Evolutionary conservation across 2,113 vertebrate species (phyloP).

Genomic region (Pardalotus punctatus): DNA sequence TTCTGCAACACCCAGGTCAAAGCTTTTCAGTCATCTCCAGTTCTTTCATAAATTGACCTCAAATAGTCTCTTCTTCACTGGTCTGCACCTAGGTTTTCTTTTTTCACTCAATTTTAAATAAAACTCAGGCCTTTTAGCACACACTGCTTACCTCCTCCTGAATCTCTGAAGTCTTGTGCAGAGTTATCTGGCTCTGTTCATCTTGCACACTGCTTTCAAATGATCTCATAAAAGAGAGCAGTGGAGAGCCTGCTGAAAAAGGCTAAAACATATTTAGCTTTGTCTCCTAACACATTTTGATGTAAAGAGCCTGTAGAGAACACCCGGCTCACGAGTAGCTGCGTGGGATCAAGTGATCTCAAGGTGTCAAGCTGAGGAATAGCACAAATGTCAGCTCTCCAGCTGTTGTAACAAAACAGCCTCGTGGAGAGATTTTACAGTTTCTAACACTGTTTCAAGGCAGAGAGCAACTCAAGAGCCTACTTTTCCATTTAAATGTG

Average conservation of each 20-base stretch:
- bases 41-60: background rate
- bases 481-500: background rate
- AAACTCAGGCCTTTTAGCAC: background rate
- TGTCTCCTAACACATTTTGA: background rate
- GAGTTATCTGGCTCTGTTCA: background rate
- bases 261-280: background rate
- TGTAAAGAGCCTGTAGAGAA: background rate
- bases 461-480: background rate
- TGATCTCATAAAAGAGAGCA: background rate
- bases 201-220: background rate
- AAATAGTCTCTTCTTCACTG: background rate
- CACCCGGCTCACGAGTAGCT: background rate
- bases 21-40: background rate
- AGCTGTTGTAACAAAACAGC: background rate
- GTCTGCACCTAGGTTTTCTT: background rate
- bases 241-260: background rate
- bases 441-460: background rate
- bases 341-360: background rate
- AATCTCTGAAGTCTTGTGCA: background rate
- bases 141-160: background rate
- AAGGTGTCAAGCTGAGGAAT: background rate
- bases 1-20: background rate
- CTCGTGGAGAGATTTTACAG: background rate
- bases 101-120: background rate
- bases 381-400: background rate